These are phyloP conservation scores for Xestoiulus laeticollis DNA, from an alignment of 2,888 invertebrate species.

Conservation along the genomic window DNA sequence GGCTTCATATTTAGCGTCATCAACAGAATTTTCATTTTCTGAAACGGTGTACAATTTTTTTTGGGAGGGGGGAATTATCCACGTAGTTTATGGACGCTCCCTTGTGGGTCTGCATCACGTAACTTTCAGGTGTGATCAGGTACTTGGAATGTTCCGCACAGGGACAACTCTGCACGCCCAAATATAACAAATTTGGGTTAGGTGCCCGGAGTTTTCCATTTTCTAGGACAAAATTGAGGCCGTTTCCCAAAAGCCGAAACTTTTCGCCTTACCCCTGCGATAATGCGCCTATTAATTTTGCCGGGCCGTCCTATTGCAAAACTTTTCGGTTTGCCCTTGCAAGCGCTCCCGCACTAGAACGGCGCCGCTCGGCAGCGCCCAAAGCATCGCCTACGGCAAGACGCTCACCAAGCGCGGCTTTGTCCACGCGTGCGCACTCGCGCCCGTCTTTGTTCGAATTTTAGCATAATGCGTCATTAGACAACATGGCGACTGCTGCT, in stretches of 20 bases:
- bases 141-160: too few relatives aligned
- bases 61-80: too few relatives aligned
- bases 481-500: conserved; percentile 1
- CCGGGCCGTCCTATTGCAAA: background rate
- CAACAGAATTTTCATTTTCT: too few relatives aligned
- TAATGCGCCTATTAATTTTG: background rate
- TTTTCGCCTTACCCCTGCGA: background rate
- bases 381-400: background rate
- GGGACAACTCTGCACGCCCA: too few relatives aligned
- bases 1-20: too few relatives aligned
- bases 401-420: background rate
- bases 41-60: too few relatives aligned
- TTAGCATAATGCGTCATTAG: conserved; percentile 25
- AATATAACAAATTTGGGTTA: too few relatives aligned
- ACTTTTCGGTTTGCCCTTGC: background rate
- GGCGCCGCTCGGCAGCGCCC: conserved; percentile 14
- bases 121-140: too few relatives aligned
- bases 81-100: too few relatives aligned
- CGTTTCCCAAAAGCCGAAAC: background rate
- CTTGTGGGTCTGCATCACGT: too few relatives aligned
- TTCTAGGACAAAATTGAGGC: too few relatives aligned
- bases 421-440: background rate
- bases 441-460: background rate
- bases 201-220: too few relatives aligned
- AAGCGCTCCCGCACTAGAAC: background rate